Conservation (phyloP, 2,113 vertebrate genomes). For the Caretta caretta region DNA sequence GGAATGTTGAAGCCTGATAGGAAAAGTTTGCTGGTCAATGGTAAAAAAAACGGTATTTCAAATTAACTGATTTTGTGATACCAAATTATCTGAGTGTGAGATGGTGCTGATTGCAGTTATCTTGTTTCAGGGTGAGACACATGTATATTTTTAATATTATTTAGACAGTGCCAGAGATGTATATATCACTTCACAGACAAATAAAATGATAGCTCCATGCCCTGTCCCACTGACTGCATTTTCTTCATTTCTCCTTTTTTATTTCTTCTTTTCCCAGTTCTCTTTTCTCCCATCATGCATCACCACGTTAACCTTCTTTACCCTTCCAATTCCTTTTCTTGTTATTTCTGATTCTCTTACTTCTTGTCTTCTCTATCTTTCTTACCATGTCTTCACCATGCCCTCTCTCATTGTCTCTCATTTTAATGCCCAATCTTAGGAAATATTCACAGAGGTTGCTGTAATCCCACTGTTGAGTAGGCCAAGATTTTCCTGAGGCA, state of each 20-base stretch:
- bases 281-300: neutral
- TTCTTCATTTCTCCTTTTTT: neutral
- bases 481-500: neutral
- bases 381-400: neutral
- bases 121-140: neutral
- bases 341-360: neutral
- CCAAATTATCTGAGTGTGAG: neutral
- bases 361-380: neutral
- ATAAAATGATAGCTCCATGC: neutral
- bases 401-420: neutral
- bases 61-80: neutral
- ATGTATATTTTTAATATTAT: slow-evolving; percentile 15
- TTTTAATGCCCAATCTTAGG: neutral
- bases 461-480: neutral
- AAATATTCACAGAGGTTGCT: neutral
- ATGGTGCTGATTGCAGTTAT: neutral
- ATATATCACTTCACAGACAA: neutral
- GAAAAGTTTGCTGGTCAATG: slow-evolving; percentile 18
- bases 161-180: slow-evolving; percentile 19
- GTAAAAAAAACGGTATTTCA: slow-evolving; percentile 26
- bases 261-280: neutral
- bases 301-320: neutral
- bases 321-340: neutral
- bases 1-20: slow-evolving; percentile 6
- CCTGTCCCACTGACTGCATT: neutral